Conservation (phyloP, 2,797 vertebrate genomes). For the Geotria australis region DNA sequence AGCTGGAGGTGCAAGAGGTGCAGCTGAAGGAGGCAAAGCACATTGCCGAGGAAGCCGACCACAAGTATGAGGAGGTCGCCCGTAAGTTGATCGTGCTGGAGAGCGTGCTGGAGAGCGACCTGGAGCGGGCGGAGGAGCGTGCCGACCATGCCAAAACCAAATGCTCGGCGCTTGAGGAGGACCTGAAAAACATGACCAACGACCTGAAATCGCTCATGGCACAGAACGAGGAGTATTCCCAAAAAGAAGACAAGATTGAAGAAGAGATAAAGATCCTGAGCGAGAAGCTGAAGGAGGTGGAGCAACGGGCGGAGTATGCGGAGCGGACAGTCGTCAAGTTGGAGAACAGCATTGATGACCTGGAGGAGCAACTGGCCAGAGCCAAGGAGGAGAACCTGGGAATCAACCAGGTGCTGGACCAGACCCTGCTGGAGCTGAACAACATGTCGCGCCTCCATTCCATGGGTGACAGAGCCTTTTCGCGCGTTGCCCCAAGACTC, state of each 20-base stretch:
- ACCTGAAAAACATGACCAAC: slow-evolving; percentile 99
- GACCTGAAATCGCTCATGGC: slow-evolving; percentile 66
- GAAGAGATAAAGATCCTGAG: slow-evolving; percentile 75
- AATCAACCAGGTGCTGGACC: slow-evolving; percentile 79
- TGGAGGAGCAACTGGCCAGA: slow-evolving; percentile 76
- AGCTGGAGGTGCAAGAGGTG: slow-evolving; percentile 94
- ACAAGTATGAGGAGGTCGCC: slow-evolving; percentile 61
- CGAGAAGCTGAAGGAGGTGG: slow-evolving; percentile 89
- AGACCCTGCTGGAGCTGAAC: slow-evolving; percentile 87
- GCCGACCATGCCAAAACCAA: slow-evolving; percentile 12
- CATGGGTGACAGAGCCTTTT: too few species aligned
- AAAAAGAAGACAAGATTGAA: slow-evolving; percentile 93
- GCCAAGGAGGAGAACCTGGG: slow-evolving; percentile 92
- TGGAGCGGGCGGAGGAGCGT: neutral
- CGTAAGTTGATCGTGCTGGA: neutral
- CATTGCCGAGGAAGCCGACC: slow-evolving; percentile 78
- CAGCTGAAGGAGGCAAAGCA: slow-evolving; percentile 90
- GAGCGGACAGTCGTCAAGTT: slow-evolving; percentile 85
- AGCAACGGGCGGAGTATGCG: slow-evolving; percentile 79
- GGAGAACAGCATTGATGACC: slow-evolving; percentile 88
- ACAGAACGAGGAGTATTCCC: slow-evolving; percentile 24
- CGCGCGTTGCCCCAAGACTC: too few species aligned
- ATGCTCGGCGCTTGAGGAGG: slow-evolving; percentile 94
- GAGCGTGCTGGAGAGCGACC: neutral
- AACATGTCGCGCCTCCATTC: slow-evolving; percentile 30